Base-by-base conservation (phyloP, 2,797 vertebrate genomes). In the Sebastiscus tertius region DNA sequence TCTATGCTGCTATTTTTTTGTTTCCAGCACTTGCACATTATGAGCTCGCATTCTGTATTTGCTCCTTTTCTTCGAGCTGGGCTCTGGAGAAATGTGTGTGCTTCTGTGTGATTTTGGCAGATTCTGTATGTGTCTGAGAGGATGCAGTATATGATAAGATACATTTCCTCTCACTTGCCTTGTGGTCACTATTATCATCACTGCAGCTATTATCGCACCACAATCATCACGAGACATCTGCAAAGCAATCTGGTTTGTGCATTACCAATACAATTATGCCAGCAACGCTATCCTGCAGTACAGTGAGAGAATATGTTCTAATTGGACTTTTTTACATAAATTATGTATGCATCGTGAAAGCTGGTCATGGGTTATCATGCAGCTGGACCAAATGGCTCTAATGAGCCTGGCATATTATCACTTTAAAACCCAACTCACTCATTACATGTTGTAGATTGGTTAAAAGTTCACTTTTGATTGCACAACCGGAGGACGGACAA, bases 161-260 rank as follows among this genome's bases (percentile, higher is more conserved):
- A 7, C 4, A 60, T 46, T 70, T 24, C 1, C 27, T 79, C 49
- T 69, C 85, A 82, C 49, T 82, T 67, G 52, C 78, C 52, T 70
- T 75, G 22, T 66, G 42, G 61, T 68, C 10, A 71, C 80, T 72
- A 58, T 83, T 20, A 76, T 76, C 63, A 64, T 55, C 70, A 42
- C 29, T 66, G 31, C 18, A 70, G 79, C 56, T 71, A 71, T 82
- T 79, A 85, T 82, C 77, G 31, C 70, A 62, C 73, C 59, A 34
- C 75, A 77, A 33, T 82, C 5, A 33, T 65, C 29, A 5, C 46
- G 46, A 77, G 67, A 52, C 69, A 81, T 83, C 72, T 81, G 71
- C 54, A 82, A 77, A 26, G 20, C 58, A 74, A 59, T 79, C 75
- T 83, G 67, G 56, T 36, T 78, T 58, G 22, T 69, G 74, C 58